Conservation (phyloP, 2,888 invertebrate species). For the Rambutsinella grinnellia region DNA sequence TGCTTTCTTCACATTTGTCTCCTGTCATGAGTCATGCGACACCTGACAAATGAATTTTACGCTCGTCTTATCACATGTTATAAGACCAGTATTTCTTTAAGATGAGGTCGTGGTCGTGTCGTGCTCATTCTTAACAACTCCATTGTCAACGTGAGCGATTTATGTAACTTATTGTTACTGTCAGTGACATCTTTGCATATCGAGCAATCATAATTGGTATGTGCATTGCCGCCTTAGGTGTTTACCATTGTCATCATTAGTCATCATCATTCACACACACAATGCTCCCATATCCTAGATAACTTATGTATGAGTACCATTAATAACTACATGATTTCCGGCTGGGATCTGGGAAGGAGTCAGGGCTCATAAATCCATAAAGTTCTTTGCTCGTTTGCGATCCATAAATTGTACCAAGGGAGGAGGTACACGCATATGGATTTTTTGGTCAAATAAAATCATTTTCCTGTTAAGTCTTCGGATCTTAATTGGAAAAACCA, state of each 20-base stretch:
- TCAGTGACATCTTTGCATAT: not conserved
- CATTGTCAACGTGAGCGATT: constrained; percentile 1
- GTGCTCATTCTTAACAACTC: constrained; percentile 4
- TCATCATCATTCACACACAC: too few relatives aligned
- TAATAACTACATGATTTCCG: constrained; percentile 36
- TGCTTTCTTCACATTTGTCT: too few relatives aligned
- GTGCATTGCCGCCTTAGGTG: constrained; percentile 30
- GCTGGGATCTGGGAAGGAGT: constrained; percentile 30
- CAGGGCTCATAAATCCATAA: constrained; percentile 40
- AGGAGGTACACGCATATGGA: not conserved
- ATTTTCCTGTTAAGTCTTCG: constrained; percentile 30
- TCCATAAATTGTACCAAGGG: constrained; percentile 5
- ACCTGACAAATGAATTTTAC: too few relatives aligned
- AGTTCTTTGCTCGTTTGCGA: constrained; percentile 18
- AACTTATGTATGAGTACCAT: too few relatives aligned
- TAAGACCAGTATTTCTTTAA: not conserved
- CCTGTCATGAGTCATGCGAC: too few relatives aligned
- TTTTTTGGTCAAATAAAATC: not conserved
- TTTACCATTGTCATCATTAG: constrained; percentile 30
- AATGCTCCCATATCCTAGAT: too few relatives aligned
- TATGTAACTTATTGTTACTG: constrained; percentile 1
- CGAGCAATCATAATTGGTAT: not conserved
- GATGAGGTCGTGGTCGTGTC: not conserved
- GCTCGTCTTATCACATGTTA: constrained; percentile 9
- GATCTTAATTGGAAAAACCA: constrained; percentile 19